Evolutionary conservation across 2,113 vertebrate genomes (phyloP).

Genomic region (Cochlearius cochlearius): DNA sequence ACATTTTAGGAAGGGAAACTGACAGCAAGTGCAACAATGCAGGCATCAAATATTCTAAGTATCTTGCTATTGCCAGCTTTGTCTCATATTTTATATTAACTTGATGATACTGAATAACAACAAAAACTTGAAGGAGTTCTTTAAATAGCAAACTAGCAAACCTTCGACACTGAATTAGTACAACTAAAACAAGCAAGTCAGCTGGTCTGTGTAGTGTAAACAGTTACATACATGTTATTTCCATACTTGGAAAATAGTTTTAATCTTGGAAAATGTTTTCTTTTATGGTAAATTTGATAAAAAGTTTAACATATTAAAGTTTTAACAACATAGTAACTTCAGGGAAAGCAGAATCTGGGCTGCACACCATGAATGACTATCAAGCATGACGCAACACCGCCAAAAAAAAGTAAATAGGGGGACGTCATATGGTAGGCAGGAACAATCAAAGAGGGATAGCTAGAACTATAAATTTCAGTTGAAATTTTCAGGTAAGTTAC

Average conservation of each 20-base stretch:
- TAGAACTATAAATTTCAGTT: background rate
- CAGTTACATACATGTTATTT: background rate
- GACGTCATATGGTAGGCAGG: background rate
- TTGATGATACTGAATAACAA: background rate
- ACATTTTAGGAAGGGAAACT: conserved; percentile 15
- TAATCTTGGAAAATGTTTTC: background rate
- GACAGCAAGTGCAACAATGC: background rate
- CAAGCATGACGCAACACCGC: background rate
- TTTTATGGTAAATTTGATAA: background rate
- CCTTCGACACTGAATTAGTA: background rate
- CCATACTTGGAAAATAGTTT: background rate
- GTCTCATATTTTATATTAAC: conserved; percentile 21
- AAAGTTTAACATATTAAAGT: background rate
- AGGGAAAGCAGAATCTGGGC: background rate
- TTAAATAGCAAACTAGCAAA: background rate
- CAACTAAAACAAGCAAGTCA: background rate
- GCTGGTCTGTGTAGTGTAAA: background rate
- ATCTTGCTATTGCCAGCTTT: background rate
- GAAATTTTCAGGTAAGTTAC: background rate
- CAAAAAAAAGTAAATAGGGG: background rate
- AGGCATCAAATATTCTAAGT: background rate
- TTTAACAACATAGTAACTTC: background rate
- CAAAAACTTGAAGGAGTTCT: background rate
- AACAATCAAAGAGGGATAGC: background rate
- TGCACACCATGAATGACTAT: background rate